Conservation (phyloP, 2,797 vertebrate species). For the Graptemys geographica region DNA sequence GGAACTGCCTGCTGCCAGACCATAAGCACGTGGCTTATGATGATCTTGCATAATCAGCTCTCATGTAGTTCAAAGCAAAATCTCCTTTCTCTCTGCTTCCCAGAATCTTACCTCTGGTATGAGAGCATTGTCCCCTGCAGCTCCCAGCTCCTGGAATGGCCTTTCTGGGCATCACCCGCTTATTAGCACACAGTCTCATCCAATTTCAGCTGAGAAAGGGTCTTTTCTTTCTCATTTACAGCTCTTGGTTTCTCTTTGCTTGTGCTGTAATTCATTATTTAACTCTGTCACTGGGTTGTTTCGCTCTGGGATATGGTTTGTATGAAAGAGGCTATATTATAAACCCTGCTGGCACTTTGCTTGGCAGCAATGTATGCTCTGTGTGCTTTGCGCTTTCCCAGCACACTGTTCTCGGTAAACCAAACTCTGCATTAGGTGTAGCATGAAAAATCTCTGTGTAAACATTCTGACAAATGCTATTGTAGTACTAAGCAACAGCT, state of each 20-base stretch:
- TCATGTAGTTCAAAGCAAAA: neutral
- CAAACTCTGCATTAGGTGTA: conserved; percentile 62
- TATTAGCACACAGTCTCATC: neutral
- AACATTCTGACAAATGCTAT: conserved; percentile 67
- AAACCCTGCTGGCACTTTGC: conserved; percentile 71
- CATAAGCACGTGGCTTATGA: neutral
- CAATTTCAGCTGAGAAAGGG: conserved; percentile 22
- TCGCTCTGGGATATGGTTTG: conserved; percentile 54
- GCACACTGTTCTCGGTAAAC: conserved; percentile 63
- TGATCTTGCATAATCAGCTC: neutral
- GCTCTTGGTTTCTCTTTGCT: conserved; percentile 51
- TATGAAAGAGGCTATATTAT: conserved; percentile 65
- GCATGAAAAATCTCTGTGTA: conserved; percentile 68
- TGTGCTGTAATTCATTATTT: conserved; percentile 49
- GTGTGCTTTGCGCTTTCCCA: conserved; percentile 67
- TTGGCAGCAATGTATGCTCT: conserved; percentile 41
- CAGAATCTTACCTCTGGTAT: neutral
- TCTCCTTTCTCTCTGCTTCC: neutral
- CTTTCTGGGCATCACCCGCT: neutral
- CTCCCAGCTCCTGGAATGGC: neutral
- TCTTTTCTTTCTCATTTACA: neutral
- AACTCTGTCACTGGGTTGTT: conserved; percentile 27
- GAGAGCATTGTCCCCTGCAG: neutral
- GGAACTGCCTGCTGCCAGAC: conserved; percentile 1
- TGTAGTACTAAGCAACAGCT: conserved; percentile 40